phyloP scores from a whole-genome alignment of 1,140 invertebrate species.

The Drosophila pallidifrons region DNA sequence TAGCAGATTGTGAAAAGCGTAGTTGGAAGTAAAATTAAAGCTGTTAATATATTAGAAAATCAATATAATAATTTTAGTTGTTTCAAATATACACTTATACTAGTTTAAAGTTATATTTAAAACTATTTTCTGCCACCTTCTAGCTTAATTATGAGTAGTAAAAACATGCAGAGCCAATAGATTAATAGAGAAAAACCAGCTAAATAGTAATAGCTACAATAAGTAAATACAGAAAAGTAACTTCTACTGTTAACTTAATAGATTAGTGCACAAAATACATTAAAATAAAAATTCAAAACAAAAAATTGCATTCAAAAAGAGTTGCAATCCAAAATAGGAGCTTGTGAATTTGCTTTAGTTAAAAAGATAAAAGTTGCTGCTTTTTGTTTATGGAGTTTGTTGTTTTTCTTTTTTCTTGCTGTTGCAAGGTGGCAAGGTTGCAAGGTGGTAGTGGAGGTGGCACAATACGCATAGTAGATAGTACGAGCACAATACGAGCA shows the following conservation, averaged over 20 bases:
- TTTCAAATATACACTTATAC: neutral
- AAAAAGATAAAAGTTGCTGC: constrained; percentile 19
- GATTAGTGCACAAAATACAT: neutral
- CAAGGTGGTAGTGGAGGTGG: constrained; percentile 45
- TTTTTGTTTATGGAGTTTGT: neutral
- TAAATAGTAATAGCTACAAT: constrained; percentile 9
- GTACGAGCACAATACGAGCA: constrained; percentile 42
- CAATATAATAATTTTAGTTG: too few species aligned
- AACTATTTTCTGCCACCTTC: neutral
- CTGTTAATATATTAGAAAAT: too few species aligned
- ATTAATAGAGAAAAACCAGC: neutral
- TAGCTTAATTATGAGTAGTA: neutral
- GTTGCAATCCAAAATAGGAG: constrained; percentile 28
- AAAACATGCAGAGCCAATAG: constrained; percentile 21
- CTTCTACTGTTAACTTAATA: neutral
- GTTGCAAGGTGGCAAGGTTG: constrained; percentile 9
- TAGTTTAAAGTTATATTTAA: neutral
- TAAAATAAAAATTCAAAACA: neutral
- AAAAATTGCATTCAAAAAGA: constrained; percentile 42
- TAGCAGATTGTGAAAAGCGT: too few species aligned
- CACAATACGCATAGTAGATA: constrained; percentile 8
- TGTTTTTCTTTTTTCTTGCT: constrained; percentile 19
- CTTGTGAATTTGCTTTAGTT: constrained; percentile 49
- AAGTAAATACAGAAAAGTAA: neutral
- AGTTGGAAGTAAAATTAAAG: too few species aligned